phyloP scores from a whole-genome alignment of 2,113 vertebrate genomes.

The Crypturellus undulatus region DNA sequence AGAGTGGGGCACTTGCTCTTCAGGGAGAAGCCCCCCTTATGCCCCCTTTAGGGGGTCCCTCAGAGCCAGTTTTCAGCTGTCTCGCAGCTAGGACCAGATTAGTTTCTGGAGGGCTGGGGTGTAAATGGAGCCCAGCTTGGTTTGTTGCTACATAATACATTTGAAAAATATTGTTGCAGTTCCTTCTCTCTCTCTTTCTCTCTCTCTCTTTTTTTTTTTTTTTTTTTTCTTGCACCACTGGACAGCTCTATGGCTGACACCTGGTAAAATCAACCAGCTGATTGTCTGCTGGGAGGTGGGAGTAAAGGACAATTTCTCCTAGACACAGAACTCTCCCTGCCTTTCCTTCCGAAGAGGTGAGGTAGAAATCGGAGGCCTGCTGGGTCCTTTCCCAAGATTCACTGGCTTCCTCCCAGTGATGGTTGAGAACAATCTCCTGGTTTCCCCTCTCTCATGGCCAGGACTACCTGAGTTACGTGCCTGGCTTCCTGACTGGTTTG shows the following conservation, averaged over 20 bases:
- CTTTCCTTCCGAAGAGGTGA: neutral
- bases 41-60: neutral
- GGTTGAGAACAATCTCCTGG: fast-evolving
- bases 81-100: neutral
- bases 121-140: neutral
- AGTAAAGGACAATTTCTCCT: neutral
- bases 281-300: neutral
- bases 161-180: neutral
- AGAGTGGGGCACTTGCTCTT: neutral
- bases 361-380: neutral
- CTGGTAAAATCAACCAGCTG: neutral
- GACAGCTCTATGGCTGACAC: neutral
- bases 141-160: neutral
- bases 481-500: neutral
- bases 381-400: neutral
- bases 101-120: neutral
- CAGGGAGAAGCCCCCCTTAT: neutral
- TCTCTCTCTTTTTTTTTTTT: neutral
- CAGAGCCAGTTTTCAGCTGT: constrained; percentile 14
- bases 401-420: neutral
- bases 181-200: neutral
- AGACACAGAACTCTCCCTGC: neutral
- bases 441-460: fast-evolving
- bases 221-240: neutral
- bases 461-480: neutral